Evolutionary conservation across 2,888 invertebrate species (phyloP).

Genomic region (Osedax frankpressi): DNA sequence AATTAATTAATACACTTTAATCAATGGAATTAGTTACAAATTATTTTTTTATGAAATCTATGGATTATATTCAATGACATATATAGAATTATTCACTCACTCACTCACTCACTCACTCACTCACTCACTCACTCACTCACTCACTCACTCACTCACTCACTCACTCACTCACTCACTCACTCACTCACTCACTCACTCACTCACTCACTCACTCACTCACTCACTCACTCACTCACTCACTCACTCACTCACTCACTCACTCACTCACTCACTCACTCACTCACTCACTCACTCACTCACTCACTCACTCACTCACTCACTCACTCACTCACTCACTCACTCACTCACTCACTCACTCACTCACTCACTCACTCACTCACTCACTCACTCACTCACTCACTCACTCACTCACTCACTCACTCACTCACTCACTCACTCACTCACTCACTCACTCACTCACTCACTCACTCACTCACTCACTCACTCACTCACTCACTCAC

Average conservation of each 20-base stretch:
- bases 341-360: neutral
- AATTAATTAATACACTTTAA: no score
- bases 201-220: constrained; percentile 17
- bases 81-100: constrained; percentile 3
- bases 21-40: no score
- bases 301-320: neutral
- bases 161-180: constrained; percentile 18
- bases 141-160: constrained; percentile 17
- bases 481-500: no score
- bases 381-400: neutral
- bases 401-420: neutral
- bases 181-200: constrained; percentile 17
- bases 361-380: neutral
- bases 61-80: neutral
- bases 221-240: constrained; percentile 16
- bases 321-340: neutral
- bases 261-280: neutral
- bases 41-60: neutral
- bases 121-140: constrained; percentile 18
- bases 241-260: neutral
- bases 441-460: neutral
- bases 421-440: neutral
- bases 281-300: neutral
- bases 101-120: constrained; percentile 18
- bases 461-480: neutral